Base-by-base conservation (phyloP, 2,113 vertebrate genomes). In the Guaruba guarouba region DNA sequence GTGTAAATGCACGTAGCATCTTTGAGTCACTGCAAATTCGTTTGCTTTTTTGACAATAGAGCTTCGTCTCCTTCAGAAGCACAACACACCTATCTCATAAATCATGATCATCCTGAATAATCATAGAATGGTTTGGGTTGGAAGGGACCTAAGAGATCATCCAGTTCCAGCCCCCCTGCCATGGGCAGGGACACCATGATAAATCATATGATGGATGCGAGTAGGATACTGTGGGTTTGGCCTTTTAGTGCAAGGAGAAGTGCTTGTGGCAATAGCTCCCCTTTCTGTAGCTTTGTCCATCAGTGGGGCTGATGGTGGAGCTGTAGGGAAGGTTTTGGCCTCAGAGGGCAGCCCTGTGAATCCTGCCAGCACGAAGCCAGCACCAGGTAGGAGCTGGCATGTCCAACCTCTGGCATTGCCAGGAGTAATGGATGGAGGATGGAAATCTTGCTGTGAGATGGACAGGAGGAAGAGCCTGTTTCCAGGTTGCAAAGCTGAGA, bases 261-360 rank as follows among this genome's bases (percentile, higher is more conserved):
- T 11, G 55, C 63, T 68, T 39, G 17, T 35, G 44, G 37, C 37
- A 43, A 16, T 18, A 43, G 31, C 9, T 87, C 10, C 54, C 37
- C 41, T 77, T 81, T 67, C 66, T 52, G 1, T 28, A 41, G 4
- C 66, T 62, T 17, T n/a, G 1, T 15, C 35, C 35, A 10, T 18
- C 44, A 28, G 25, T 0, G 0, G 82, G 29, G 35, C 44, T 13
- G 4, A 44, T 2, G 7, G 31, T 8, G 5, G 28, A 67, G 73
- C 59, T 29, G 27, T 10, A 27, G 73, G 43, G 31, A 31, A 44
- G 14, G 35, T 29, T 75, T 41, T 69, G 55, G 77, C 68, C 35
- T 19, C 20, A 55, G 54, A 5, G 18, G n/a, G 10, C 48, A 59
- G 37, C 61, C 52, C 43, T 64, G 35, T 35, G 7, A 39, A 49